phyloP scores from a whole-genome alignment of 2,113 vertebrate genomes.

The Tupaia tana region DNA sequence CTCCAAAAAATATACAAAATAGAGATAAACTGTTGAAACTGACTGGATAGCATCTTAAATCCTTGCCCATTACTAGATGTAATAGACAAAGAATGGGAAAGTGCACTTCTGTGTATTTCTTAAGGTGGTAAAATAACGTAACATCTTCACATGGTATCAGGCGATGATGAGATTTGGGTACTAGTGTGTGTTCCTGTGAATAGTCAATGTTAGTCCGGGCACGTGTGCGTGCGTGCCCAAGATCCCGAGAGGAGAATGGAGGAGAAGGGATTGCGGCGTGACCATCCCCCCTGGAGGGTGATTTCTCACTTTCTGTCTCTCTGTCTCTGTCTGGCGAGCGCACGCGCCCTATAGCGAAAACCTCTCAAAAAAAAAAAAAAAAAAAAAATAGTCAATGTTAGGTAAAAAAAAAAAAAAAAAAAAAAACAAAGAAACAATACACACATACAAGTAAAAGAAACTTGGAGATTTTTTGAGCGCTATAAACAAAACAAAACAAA shows the following conservation, averaged over 20 bases:
- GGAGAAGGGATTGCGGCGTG: too few relatives aligned
- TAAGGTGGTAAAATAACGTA: background rate
- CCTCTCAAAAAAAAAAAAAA: too few relatives aligned
- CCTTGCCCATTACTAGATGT: background rate
- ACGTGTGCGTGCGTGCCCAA: too few relatives aligned
- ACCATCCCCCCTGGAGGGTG: too few relatives aligned
- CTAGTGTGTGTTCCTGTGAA: background rate
- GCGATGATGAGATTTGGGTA: background rate
- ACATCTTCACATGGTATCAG: background rate
- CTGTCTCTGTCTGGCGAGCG: too few relatives aligned
- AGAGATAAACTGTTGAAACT: background rate
- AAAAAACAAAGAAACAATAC: too few relatives aligned
- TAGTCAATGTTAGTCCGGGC: too few relatives aligned
- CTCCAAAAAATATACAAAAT: background rate
- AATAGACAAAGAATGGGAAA: background rate
- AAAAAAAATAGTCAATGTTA: too few relatives aligned
- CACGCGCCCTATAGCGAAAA: too few relatives aligned
- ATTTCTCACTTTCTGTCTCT: too few relatives aligned
- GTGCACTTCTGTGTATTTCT: conserved; percentile 7
- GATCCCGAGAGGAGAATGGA: too few relatives aligned
- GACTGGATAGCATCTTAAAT: background rate
- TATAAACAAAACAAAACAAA: background rate
- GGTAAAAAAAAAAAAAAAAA: too few relatives aligned
- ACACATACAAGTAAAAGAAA: background rate
- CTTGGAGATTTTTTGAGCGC: background rate